A percentile compares a stretch with the other conserved stretches of the same genome.
Evolutionary conservation across 1,140 invertebrate species (phyloP).

Genomic region (Octopus bimaculoides): DNA sequence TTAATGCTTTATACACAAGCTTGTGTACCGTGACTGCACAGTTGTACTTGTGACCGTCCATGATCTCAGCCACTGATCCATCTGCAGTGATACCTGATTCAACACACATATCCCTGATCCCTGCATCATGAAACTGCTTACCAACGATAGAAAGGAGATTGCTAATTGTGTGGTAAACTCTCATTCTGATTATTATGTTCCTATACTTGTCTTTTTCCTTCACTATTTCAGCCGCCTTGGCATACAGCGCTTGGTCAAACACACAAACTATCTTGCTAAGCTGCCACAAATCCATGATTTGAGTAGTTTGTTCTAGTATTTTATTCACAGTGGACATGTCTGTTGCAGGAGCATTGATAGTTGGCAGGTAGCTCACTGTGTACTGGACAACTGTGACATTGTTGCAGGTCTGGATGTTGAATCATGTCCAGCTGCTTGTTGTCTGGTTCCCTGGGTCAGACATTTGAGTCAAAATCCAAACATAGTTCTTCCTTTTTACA

Average conservation of each 20-base stretch:
- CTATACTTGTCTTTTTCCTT: constrained; percentile 18
- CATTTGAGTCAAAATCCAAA: background rate
- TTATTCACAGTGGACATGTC: no score
- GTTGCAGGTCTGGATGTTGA: background rate
- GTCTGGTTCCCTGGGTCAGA: background rate
- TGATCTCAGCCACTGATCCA: constrained; percentile 26
- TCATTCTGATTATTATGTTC: constrained; percentile 26
- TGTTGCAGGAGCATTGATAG: constrained; percentile 20
- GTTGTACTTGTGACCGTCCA: constrained; percentile 30
- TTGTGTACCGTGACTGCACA: constrained; percentile 22
- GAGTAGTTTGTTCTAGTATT: no score
- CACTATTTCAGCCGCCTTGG: constrained; percentile 22
- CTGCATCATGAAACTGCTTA: constrained; percentile 32
- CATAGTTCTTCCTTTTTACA: constrained; percentile 3
- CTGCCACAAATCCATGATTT: no score
- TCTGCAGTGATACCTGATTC: constrained; percentile 29
- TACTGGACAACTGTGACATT: no score
- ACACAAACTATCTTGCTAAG: no score
- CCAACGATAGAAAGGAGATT: constrained; percentile 28
- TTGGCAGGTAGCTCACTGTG: constrained; percentile 17
- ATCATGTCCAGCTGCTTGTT: constrained; percentile 9
- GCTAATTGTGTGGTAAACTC: constrained; percentile 29
- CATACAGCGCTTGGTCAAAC: no score
- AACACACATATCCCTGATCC: constrained; percentile 27
- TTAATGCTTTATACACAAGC: constrained; percentile 24